phyloP scores from a whole-genome alignment of 2,888 invertebrate genomes.

The Perizoma flavofasciatum region DNA sequence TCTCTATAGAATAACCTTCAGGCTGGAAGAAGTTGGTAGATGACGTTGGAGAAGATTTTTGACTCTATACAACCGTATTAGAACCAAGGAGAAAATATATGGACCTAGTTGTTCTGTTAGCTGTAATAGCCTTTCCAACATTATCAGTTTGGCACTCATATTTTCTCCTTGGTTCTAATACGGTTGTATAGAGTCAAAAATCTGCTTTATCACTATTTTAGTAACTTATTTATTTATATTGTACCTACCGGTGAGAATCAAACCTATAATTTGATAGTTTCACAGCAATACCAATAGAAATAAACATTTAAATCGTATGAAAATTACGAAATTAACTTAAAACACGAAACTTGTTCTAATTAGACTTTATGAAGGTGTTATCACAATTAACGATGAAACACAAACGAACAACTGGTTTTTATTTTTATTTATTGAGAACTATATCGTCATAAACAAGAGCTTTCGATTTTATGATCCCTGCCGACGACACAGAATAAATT shows the following conservation, averaged over 20 bases:
- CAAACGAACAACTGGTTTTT: constrained; percentile 47
- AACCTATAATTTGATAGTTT: constrained; percentile 16
- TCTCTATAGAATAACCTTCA: no score
- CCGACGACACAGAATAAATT: constrained; percentile 5
- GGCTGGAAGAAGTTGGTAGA: no score
- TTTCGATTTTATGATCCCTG: constrained; percentile 50
- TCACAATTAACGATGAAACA: constrained; percentile 49
- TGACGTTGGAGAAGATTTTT: no score
- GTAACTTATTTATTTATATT: no score
- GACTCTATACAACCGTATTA: no score
- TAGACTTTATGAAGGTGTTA: constrained; percentile 42
- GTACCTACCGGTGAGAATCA: constrained; percentile 8
- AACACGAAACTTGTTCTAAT: constrained; percentile 34
- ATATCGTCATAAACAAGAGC: constrained; percentile 52
- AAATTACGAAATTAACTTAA: constrained; percentile 20
- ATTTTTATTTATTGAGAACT: constrained; percentile 48
- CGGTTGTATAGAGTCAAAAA: no score
- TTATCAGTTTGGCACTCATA: no score
- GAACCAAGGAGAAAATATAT: no score
- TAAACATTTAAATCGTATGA: constrained; percentile 13
- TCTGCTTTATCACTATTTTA: no score
- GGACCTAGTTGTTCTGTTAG: no score
- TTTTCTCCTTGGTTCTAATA: no score
- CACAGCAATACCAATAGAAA: constrained; percentile 16
- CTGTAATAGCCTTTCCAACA: no score